Base-by-base conservation (phyloP, 2,888 invertebrate species). In the Thalpophila matura region DNA sequence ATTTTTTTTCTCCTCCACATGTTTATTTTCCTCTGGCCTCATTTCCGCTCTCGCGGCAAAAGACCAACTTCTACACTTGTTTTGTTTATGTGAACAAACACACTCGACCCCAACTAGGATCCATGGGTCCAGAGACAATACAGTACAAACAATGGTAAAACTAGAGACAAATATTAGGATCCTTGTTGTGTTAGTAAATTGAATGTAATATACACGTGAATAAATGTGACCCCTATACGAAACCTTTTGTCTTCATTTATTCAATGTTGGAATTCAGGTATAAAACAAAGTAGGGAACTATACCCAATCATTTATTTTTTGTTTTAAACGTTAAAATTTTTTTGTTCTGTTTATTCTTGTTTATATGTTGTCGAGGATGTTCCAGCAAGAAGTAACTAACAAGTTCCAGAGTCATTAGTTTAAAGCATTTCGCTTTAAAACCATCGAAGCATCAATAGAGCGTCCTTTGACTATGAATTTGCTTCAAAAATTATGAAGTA, bases 11-110 rank as follows among this genome's bases (percentile, higher is more conserved):
- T 31, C 10, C 42, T 50, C 31, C n/a, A 55, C 35, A 35, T 53
- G 37, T 66, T 61, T 61, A 63, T 18, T 58, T 46, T 58, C 26
- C 45, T 45, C 47, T 22, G 29, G 31, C 56, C 57, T 65, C 40
- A 56, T 59, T 64, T 65, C 38, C 46, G 3, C 27, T 35, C 14
- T 60, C 51, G 29, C 12, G 26, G 54, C 33, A 43, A 61, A 56
- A 59, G 42, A 51, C 54, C 29, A 72, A 73, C 59, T 79, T 68
- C 63, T 27, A 24, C 58, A 69, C 61, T 75, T 57, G 61, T 71
- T 72, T 65, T 65, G 56, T 64, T 66, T 71, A 53, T 56, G 35
- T 33, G 29, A 76, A 58, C 60, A 69, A 79, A 76, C 62, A 76
- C 42, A 54, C 72, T 60, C 59, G 35, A 65, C 63, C 66, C 57